phyloP scores from a whole-genome alignment of 2,113 vertebrate species.

The Cinclus cinclus region DNA sequence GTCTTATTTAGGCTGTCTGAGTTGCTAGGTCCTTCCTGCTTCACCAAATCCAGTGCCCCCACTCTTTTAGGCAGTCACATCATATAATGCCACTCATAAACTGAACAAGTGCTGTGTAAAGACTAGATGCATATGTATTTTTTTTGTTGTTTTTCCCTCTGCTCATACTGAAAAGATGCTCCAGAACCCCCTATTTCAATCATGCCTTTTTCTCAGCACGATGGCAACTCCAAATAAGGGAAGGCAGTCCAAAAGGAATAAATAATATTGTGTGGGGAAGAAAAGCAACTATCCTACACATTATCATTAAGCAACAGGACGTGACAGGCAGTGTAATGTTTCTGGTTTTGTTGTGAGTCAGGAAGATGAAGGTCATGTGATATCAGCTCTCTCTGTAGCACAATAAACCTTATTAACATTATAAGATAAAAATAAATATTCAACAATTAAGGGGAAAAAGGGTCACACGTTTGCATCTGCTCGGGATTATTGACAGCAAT shows the following conservation, averaged over 20 bases:
- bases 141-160: not conserved
- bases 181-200: constrained; percentile 37
- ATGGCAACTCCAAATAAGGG: constrained; percentile 27
- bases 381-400: constrained; percentile 40
- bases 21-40: not conserved
- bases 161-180: not conserved
- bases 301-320: constrained; percentile 67
- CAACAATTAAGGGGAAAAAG: constrained; percentile 56
- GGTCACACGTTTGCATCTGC: constrained; percentile 64
- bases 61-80: not conserved
- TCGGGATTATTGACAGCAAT: constrained; percentile 60
- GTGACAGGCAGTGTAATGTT: constrained; percentile 61
- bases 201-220: not conserved
- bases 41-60: not conserved
- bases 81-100: not conserved
- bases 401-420: constrained; percentile 69
- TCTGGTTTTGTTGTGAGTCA: constrained; percentile 61
- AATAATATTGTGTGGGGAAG: constrained; percentile 54
- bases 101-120: not conserved
- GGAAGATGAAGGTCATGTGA: constrained; percentile 62
- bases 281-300: constrained; percentile 64
- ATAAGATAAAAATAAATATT: constrained; percentile 70
- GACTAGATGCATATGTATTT: not conserved
- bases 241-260: constrained; percentile 43
- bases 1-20: not conserved